Base-by-base conservation (phyloP, 2,113 vertebrate species). In the Willisornis vidua region DNA sequence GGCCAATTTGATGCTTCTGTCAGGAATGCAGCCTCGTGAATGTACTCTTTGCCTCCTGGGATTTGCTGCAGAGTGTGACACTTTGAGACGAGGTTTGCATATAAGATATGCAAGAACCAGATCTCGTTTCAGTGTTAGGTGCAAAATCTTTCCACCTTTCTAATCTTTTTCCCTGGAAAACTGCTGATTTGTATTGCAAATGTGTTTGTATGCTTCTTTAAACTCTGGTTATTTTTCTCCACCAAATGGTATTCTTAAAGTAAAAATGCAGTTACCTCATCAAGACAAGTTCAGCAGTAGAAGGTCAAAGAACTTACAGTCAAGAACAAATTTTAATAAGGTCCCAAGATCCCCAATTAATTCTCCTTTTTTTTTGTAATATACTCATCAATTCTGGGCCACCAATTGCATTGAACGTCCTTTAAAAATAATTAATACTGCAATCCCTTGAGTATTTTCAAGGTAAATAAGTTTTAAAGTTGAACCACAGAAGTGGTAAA, bases 401-500 rank as follows among this genome's bases (percentile, higher is more conserved):
- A 95, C 70, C 55, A 92, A 65, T 87, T 96, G 77, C 68, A 95
- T 95, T 87, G 93, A 86, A 4, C 62, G 62, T 93, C 66, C 94
- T 97, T 87, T 96, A 94, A 89, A 96, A 97, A 97, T 87, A 95
- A 96, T 97, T 97, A 97, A 96, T 93, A 65, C 82, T 92, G 72
- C 41, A 96, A 85, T 92, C 95, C 84, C n/a, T 81, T 73, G 87
- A 81, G 95, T 90, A 70, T 81, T 96, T 96, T 72, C 37, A 94
- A 96, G 96, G 91, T 96, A 97, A 97, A 66, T 93, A 93, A 92
- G 87, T 92, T 95, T 77, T 87, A 78, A 63, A 97, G 29, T 62
- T 95, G 45, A 91, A 71, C 68, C 59, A 63, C 39, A 70, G 46
- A 84, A 85, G 59, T 20, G 15, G 46, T 62, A 68, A 92, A 62